A percentile compares a stretch with the other conserved stretches of the same genome.
Conservation (phyloP, 2,113 vertebrate species). For the Dipodomys stephensi region DNA sequence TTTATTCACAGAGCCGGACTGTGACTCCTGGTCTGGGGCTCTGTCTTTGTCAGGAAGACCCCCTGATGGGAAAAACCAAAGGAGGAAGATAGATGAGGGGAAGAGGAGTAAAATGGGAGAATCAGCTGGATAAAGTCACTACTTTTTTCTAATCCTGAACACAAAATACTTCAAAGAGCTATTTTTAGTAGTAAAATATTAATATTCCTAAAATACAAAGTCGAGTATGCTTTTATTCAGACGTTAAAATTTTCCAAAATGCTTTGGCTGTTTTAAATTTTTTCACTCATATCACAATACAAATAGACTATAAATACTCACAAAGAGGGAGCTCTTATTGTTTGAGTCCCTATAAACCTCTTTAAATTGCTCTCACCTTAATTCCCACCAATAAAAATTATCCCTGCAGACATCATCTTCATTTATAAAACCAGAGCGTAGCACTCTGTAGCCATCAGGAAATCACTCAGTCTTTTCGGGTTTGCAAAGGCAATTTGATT, state of each 20-base stretch:
- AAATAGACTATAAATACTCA: neutral
- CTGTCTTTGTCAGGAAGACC: neutral
- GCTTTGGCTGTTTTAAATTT: neutral
- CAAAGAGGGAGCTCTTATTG: constrained; percentile 5
- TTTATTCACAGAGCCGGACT: neutral
- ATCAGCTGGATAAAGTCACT: neutral
- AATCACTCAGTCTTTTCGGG: neutral
- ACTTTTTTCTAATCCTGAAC: neutral
- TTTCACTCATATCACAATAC: neutral
- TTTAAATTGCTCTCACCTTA: constrained; percentile 47
- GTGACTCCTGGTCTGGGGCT: neutral
- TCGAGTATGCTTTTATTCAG: neutral
- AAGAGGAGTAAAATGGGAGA: neutral
- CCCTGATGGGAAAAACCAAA: too few relatives aligned
- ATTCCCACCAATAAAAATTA: constrained; percentile 48
- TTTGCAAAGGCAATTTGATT: constrained; percentile 45
- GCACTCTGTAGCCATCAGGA: constrained; percentile 17
- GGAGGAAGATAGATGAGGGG: too few relatives aligned
- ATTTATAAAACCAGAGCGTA: constrained; percentile 47
- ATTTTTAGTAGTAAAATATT: neutral
- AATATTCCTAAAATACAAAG: neutral
- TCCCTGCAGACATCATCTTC: constrained; percentile 15
- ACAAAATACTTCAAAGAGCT: constrained; percentile 7
- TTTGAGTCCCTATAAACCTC: constrained; percentile 17
- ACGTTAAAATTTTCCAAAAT: constrained; percentile 8